Conservation (phyloP, 2,797 vertebrate genomes). For the Pseudochirops cupreus region DNA sequence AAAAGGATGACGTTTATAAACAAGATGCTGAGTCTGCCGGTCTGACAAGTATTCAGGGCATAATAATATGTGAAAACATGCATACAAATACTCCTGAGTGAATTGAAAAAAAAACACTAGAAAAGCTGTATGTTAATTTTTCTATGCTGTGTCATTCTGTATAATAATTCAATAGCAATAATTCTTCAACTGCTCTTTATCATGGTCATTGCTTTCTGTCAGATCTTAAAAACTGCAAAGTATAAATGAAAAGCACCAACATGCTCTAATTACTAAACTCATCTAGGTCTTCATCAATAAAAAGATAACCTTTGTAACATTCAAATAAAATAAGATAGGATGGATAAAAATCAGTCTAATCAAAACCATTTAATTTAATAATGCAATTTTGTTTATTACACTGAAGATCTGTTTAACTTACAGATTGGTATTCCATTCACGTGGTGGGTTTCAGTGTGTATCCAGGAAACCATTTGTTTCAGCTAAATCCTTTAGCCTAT, state of each 20-base stretch:
- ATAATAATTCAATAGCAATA: background rate
- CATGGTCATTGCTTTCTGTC: background rate
- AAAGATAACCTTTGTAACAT: slow-evolving; percentile 48
- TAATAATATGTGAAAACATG: background rate
- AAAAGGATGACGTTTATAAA: background rate
- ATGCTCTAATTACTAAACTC: slow-evolving; percentile 54
- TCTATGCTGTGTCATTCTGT: background rate
- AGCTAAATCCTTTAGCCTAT: background rate
- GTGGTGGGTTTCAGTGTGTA: background rate
- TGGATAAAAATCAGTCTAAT: slow-evolving; percentile 58
- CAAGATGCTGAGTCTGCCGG: background rate
- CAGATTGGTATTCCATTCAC: background rate
- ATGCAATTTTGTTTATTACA: background rate
- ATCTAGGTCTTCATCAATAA: slow-evolving; percentile 47
- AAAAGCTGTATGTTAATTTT: background rate
- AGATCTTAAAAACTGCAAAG: background rate
- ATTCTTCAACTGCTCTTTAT: background rate
- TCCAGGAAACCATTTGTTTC: background rate
- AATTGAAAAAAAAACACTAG: background rate
- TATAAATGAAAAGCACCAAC: background rate
- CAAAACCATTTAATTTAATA: slow-evolving; percentile 35
- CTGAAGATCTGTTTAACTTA: background rate
- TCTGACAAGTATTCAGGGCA: background rate
- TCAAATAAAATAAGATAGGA: slow-evolving; percentile 50
- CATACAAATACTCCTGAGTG: background rate